Percentiles rank a stretch among this genome's conserved stretches.
phyloP scores from a whole-genome alignment of 2,888 invertebrate species.

The Corythucha ciliata region DNA sequence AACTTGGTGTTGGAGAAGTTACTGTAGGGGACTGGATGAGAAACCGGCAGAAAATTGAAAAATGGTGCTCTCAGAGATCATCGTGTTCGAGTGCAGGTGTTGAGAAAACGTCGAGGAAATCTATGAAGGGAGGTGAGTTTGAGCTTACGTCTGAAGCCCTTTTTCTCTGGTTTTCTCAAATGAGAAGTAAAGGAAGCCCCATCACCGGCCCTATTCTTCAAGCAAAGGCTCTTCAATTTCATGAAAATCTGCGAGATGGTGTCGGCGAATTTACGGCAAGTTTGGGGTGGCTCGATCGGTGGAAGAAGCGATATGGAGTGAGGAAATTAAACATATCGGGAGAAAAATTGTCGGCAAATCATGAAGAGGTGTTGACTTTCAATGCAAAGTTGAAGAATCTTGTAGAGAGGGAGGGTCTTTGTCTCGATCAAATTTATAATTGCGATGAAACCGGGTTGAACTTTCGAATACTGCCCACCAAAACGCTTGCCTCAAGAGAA shows the following conservation, averaged over 20 bases:
- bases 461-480: not conserved
- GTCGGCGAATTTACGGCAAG: not conserved
- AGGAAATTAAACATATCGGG: not conserved
- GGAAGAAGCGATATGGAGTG: not conserved
- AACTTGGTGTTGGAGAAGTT: not conserved
- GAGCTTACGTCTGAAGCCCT: not conserved
- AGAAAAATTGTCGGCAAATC: not conserved
- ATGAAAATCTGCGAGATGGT: not conserved
- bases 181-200: not conserved
- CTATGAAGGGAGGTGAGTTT: not conserved
- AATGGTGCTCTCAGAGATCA: not conserved
- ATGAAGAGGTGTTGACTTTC: not conserved
- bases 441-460: not conserved
- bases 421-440: not conserved
- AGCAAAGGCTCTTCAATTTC: not conserved
- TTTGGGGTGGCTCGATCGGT: not conserved
- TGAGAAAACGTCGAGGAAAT: not conserved
- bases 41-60: not conserved
- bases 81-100: too few species aligned
- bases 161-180: not conserved
- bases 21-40: not conserved
- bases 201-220: not conserved
- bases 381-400: not conserved
- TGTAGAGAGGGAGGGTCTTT: not conserved
- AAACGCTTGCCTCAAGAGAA: not conserved